Percentiles rank a stretch among this genome's conserved stretches.
These are phyloP conservation scores for Eunapius fragilis DNA, from an alignment of 37 sponge, comb jelly and placozoan species.

Conservation along the genomic window DNA sequence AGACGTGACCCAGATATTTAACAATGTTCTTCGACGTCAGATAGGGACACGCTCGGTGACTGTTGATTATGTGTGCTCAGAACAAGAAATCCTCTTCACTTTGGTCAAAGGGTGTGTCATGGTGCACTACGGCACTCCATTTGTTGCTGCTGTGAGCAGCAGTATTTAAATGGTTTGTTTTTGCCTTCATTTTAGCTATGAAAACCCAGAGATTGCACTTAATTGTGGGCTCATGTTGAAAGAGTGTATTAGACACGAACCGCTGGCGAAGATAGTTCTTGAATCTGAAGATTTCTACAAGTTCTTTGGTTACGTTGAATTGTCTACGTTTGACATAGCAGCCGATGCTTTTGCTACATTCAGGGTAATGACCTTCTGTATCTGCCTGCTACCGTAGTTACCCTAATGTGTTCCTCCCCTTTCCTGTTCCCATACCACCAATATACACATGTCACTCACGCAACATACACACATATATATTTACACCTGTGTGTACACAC, in stretches of 20 bases:
- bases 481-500: no score
- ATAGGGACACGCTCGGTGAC: constrained; percentile 95
- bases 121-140: no score
- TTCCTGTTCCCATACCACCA: neutral
- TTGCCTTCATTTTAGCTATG: constrained; percentile 69
- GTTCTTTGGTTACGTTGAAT: constrained; percentile 92
- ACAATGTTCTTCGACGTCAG: constrained; percentile 89
- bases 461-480: neutral
- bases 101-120: constrained; percentile 82
- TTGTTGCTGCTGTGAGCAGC: no score
- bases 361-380: constrained; percentile 52
- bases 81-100: constrained; percentile 71
- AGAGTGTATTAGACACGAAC: constrained; percentile 95
- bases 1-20: constrained; percentile 95
- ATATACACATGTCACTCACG: neutral
- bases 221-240: constrained; percentile 96
- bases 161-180: no score
- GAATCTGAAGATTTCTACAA: constrained; percentile 74
- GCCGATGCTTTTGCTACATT: constrained; percentile 97
- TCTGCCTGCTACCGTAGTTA: neutral
- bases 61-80: constrained; percentile 89
- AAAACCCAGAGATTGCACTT: constrained; percentile 93
- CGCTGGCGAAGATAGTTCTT: constrained; percentile 83
- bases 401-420: neutral
- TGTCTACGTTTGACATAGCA: constrained; percentile 97